phyloP scores from a whole-genome alignment of 1,140 invertebrate species.

The Drosophila punjabiensis region DNA sequence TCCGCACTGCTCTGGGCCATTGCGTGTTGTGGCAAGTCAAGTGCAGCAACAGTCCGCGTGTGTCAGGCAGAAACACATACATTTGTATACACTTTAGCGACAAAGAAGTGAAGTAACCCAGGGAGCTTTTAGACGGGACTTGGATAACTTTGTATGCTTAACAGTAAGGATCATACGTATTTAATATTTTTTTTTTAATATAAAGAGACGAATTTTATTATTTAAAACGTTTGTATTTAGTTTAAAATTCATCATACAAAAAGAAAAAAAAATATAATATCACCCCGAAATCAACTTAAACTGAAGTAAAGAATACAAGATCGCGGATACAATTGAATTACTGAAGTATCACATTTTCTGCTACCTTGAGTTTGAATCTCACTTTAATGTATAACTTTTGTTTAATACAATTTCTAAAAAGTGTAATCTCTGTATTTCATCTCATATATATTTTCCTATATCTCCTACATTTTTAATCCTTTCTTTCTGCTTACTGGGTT shows the following conservation, averaged over 20 bases:
- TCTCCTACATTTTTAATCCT: not conserved
- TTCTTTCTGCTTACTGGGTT: slow-evolving; percentile 48
- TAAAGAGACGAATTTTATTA: too few relatives aligned
- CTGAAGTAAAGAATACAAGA: too few relatives aligned
- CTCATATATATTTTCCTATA: not conserved
- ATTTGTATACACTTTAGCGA: slow-evolving; percentile 38
- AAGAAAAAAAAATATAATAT: too few relatives aligned
- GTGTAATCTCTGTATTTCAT: not conserved
- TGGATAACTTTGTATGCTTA: not conserved
- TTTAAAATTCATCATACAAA: too few relatives aligned
- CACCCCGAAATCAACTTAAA: too few relatives aligned
- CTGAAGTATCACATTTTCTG: not conserved
- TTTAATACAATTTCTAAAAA: not conserved
- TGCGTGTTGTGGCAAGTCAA: slow-evolving; percentile 83
- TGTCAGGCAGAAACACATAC: slow-evolving; percentile 50
- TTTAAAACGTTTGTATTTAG: too few relatives aligned
- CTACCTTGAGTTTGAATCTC: not conserved
- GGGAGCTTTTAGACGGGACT: slow-evolving; percentile 1
- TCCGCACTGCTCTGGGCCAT: slow-evolving; percentile 42
- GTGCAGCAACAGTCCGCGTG: slow-evolving; percentile 71
- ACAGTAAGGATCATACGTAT: too few relatives aligned
- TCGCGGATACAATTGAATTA: not conserved
- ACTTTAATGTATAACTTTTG: not conserved
- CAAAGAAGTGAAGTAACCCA: slow-evolving; percentile 46
- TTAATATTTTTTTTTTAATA: too few relatives aligned